phyloP scores from a whole-genome alignment of 1,140 invertebrate genomes.

The Drosophila pseudoananassae region DNA sequence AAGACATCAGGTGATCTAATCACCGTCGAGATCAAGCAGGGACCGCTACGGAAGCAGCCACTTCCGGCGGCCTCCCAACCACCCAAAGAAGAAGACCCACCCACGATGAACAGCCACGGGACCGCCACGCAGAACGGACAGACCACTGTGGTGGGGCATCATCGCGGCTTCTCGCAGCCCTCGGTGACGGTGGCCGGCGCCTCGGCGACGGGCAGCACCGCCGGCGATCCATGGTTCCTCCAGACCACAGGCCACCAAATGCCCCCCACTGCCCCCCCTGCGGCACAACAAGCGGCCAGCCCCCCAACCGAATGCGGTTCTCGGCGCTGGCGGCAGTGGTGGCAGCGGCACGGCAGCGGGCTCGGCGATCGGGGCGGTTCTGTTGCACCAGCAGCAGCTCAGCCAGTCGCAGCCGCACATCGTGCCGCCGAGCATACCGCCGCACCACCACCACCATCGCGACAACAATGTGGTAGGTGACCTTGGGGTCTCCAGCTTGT shows the following conservation, averaged over 20 bases:
- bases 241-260: constrained; percentile 83
- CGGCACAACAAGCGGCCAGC: constrained; percentile 83
- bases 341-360: constrained; percentile 25
- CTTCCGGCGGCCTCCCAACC: constrained; percentile 1
- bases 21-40: constrained; percentile 71
- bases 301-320: constrained; percentile 74
- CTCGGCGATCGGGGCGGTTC: constrained; percentile 34
- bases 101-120: constrained; percentile 83
- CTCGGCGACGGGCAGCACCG: constrained; percentile 58
- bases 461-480: constrained; percentile 73
- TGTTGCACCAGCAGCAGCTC: constrained; percentile 74
- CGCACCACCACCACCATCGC: constrained; percentile 79
- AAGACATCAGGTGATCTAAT: constrained; percentile 44
- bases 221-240: constrained; percentile 84
- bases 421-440: constrained; percentile 80
- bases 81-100: constrained; percentile 18
- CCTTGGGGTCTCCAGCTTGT: neutral
- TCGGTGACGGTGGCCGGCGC: constrained; percentile 70
- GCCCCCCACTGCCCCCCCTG: constrained; percentile 82
- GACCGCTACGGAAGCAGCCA: constrained; percentile 39
- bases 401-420: constrained; percentile 83
- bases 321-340: constrained; percentile 52
- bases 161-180: constrained; percentile 83
- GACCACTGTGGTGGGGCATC: constrained; percentile 83
- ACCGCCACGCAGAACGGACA: constrained; percentile 82